These are phyloP conservation scores for Perca flavescens DNA, from an alignment of 2,113 vertebrate species.

Conservation along the genomic window DNA sequence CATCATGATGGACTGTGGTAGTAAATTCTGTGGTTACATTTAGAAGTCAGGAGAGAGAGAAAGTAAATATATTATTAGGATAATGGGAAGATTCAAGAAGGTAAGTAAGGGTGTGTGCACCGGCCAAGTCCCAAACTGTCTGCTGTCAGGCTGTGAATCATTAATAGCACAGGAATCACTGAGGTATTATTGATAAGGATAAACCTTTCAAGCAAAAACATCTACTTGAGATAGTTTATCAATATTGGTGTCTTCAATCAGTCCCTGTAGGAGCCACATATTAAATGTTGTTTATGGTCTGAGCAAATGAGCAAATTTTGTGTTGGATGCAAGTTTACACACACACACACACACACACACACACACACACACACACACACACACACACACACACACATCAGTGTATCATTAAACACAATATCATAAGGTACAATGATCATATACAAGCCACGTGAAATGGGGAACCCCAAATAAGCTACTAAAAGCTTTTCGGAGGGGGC, in stretches of 20 bases:
- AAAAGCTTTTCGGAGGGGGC: too few relatives aligned
- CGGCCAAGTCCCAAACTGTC: background rate
- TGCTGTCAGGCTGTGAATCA: conserved; percentile 7
- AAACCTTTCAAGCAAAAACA: background rate
- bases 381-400: too few relatives aligned
- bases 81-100: background rate
- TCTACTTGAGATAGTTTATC: background rate
- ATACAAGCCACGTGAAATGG: too few relatives aligned
- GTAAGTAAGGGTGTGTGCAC: background rate
- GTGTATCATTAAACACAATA: too few relatives aligned
- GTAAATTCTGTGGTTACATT: background rate
- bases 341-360: too few relatives aligned
- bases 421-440: too few relatives aligned
- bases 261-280: background rate
- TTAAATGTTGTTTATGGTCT: too few relatives aligned
- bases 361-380: too few relatives aligned
- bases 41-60: background rate
- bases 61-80: background rate
- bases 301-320: too few relatives aligned
- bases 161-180: background rate
- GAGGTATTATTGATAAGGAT: conserved; percentile 7
- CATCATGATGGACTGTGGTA: background rate
- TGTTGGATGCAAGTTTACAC: too few relatives aligned
- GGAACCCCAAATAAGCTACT: too few relatives aligned
- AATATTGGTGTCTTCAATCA: background rate